phyloP scores from a whole-genome alignment of 1,140 invertebrate species.

The Drosophila nebulosa region DNA sequence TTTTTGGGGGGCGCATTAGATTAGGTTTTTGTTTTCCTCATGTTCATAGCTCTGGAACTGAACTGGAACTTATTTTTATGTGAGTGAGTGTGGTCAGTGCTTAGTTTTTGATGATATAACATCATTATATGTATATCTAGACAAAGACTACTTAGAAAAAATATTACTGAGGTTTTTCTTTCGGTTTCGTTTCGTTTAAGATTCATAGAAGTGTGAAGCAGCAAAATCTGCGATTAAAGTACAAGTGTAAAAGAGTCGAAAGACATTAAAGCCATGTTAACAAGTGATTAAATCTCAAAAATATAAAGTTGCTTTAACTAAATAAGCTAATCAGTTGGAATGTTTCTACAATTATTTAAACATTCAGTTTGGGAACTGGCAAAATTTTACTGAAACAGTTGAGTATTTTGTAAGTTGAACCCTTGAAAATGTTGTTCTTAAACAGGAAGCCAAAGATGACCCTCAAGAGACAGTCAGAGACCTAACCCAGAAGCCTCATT shows the following conservation, averaged over 20 bases:
- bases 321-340: background rate
- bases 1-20: constrained; percentile 22
- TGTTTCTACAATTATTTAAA: no score
- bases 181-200: background rate
- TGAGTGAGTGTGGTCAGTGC: constrained; percentile 47
- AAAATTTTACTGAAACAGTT: background rate
- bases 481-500: constrained; percentile 12
- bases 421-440: background rate
- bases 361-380: background rate
- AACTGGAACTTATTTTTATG: constrained; percentile 18
- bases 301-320: no score
- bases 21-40: constrained; percentile 21
- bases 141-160: background rate
- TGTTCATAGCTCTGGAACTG: constrained; percentile 44
- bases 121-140: background rate
- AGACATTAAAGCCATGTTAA: background rate
- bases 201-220: background rate
- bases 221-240: background rate
- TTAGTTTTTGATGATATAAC: constrained; percentile 32
- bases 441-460: background rate
- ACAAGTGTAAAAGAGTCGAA: background rate
- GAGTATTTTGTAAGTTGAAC: background rate
- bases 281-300: background rate
- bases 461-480: constrained; percentile 2
- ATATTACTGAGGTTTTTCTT: background rate